Conservation (phyloP, 2,888 invertebrate species). For the Athrips mouffetella region DNA sequence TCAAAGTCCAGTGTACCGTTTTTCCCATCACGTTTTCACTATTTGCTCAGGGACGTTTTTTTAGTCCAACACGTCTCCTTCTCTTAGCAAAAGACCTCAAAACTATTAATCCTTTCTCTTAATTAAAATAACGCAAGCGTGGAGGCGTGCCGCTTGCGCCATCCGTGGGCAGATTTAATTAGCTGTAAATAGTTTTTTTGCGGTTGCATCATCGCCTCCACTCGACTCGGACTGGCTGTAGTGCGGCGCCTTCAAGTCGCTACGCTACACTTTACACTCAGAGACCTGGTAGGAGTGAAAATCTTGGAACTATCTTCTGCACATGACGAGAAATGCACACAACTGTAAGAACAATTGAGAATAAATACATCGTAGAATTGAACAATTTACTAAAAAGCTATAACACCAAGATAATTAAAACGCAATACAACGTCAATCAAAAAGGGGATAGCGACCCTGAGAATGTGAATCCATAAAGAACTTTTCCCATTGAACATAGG, state of each 20-base stretch:
- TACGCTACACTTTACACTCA: background rate
- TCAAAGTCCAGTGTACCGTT: background rate
- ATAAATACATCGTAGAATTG: too few relatives aligned
- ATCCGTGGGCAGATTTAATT: constrained; percentile 74
- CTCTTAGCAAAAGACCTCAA: constrained; percentile 15
- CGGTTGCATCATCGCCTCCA: constrained; percentile 51
- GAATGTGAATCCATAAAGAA: too few relatives aligned
- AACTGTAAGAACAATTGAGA: too few relatives aligned
- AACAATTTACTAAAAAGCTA: too few relatives aligned
- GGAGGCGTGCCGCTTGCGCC: constrained; percentile 67
- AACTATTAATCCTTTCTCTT: constrained; percentile 47
- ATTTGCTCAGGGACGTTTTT: background rate
- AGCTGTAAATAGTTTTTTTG: constrained; percentile 66
- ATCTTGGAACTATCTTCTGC: too few relatives aligned
- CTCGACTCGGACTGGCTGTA: too few relatives aligned
- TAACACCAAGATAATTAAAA: too few relatives aligned
- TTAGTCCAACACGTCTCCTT: background rate
- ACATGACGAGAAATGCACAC: too few relatives aligned
- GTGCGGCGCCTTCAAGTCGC: constrained; percentile 8
- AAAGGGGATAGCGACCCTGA: too few relatives aligned
- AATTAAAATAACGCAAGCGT: constrained; percentile 55
- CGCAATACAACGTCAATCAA: too few relatives aligned
- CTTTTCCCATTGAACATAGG: too few relatives aligned
- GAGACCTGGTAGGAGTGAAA: too few relatives aligned
- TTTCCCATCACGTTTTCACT: background rate